phyloP scores from a whole-genome alignment of 2,113 vertebrate genomes.

The Strix uralensis region DNA sequence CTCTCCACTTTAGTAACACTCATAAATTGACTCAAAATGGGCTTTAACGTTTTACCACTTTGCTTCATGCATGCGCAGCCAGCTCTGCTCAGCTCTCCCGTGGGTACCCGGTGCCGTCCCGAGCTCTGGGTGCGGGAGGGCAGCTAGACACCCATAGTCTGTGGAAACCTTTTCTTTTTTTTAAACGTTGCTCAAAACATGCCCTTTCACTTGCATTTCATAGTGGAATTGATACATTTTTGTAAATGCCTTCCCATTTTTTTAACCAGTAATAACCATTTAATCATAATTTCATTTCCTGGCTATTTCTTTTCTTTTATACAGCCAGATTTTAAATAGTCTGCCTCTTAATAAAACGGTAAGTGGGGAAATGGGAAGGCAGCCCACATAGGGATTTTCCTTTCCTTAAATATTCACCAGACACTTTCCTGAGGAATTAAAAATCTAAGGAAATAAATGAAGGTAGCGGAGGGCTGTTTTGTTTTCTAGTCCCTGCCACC shows the following conservation, averaged over 20 bases:
- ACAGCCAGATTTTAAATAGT: not conserved
- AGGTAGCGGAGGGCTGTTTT: not conserved
- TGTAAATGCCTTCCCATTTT: not conserved
- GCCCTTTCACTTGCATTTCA: not conserved
- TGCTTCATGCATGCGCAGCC: fast-evolving
- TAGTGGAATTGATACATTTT: not conserved
- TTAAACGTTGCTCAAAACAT: not conserved
- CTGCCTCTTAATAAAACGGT: not conserved
- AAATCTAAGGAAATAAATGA: not conserved
- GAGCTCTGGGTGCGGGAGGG: not conserved
- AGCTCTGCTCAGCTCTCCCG: fast-evolving
- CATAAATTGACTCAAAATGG: not conserved
- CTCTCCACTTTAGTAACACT: not conserved
- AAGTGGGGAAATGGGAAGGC: not conserved
- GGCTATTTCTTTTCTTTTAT: not conserved
- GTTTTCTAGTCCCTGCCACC: not conserved
- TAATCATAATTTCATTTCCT: not conserved
- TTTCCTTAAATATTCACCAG: not conserved
- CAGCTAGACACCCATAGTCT: fast-evolving
- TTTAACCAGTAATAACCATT: not conserved
- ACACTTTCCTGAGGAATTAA: not conserved
- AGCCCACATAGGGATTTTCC: not conserved
- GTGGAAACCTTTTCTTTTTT: not conserved
- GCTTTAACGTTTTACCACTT: not conserved
- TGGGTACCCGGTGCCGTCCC: fast-evolving